Conservation (phyloP, 2,888 invertebrate species). For the Phortica magna region DNA sequence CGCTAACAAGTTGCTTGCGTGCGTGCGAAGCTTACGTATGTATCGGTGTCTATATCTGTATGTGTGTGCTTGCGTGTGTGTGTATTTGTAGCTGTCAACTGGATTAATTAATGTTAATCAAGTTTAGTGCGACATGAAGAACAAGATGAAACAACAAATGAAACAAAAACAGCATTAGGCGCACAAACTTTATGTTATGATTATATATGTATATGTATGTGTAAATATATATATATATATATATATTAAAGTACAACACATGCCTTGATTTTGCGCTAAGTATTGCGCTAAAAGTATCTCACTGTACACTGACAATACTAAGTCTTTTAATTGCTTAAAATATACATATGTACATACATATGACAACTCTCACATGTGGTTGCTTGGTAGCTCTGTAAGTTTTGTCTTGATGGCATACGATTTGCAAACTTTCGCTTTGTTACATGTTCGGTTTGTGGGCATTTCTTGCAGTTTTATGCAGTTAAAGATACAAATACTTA, state of each 20-base stretch:
- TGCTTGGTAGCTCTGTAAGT: no score
- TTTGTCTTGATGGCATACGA: no score
- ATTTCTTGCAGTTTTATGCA: no score
- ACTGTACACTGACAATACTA: no score
- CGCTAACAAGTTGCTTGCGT: constrained; percentile 39
- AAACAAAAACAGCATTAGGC: constrained; percentile 3
- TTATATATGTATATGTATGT: background rate
- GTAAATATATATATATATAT: background rate
- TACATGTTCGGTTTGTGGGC: no score
- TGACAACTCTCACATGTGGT: no score
- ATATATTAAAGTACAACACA: background rate
- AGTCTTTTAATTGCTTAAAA: no score
- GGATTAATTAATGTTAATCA: constrained; percentile 71
- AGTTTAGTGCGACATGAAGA: constrained; percentile 62
- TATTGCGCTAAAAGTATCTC: background rate
- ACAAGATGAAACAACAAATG: constrained; percentile 28
- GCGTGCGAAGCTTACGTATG: constrained; percentile 29
- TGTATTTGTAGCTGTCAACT: constrained; percentile 55
- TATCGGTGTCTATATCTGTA: constrained; percentile 23
- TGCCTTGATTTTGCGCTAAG: background rate
- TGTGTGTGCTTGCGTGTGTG: constrained; percentile 34
- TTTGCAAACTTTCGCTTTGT: no score
- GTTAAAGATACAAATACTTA: no score
- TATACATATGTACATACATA: no score
- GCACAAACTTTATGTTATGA: background rate